These are phyloP conservation scores for Mormyrops boulengeri DNA, from an alignment of 2,797 vertebrate species.

Conservation along the genomic window DNA sequence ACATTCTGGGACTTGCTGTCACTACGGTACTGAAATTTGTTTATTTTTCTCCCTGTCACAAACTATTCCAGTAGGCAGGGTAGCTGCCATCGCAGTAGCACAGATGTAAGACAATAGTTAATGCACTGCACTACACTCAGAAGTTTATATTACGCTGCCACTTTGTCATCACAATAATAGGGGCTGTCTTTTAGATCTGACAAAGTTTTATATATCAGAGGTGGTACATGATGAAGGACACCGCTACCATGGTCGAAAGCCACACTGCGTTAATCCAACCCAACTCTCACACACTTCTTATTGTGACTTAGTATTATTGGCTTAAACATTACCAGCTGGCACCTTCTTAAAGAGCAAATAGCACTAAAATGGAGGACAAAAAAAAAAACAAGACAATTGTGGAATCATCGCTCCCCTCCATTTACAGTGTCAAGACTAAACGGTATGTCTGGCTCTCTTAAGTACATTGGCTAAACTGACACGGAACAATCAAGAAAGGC, in stretches of 20 bases:
- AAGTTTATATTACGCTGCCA: background rate
- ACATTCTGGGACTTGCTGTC: background rate
- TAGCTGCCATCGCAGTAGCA: background rate
- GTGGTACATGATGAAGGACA: background rate
- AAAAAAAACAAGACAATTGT: background rate
- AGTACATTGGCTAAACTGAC: background rate
- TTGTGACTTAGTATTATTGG: background rate
- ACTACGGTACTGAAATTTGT: background rate
- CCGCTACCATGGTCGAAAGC: background rate
- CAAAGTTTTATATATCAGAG: background rate
- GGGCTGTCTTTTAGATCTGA: background rate
- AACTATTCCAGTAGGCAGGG: background rate
- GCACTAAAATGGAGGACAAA: background rate
- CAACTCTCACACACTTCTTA: background rate
- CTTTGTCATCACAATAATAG: background rate
- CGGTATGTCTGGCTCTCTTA: constrained; percentile 2
- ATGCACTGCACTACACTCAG: background rate
- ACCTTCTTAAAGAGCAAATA: background rate
- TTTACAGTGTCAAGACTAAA: background rate
- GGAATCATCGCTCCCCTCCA: background rate
- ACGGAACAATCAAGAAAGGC: background rate
- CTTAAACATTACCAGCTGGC: background rate
- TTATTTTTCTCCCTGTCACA: background rate
- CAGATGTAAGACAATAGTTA: background rate
- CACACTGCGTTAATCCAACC: background rate